Base-by-base conservation (phyloP, 2,797 vertebrate genomes). In the Phaenicophaeus curvirostris region DNA sequence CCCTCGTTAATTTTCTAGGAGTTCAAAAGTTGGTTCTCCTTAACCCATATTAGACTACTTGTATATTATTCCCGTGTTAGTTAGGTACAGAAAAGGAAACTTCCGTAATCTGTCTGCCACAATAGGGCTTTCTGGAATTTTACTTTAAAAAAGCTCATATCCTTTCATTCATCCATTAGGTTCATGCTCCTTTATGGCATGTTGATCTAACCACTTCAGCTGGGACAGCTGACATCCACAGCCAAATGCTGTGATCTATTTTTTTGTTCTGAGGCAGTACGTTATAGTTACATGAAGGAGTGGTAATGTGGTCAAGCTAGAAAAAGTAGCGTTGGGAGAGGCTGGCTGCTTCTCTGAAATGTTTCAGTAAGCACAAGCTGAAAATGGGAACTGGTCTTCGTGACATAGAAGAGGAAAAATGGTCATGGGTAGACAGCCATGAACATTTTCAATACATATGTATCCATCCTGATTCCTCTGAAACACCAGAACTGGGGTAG, bases 211-310 rank as follows among this genome's bases (percentile, higher is more conserved):
- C 66, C 90, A 81, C 85, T 95, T 95, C 69, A 92, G 21, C 61
- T 66, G 27, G 46, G 80, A 83, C 77, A 87, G 76, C 90, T 96
- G 95, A 94, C 81, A 93, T 81, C 57, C 61, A 92, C 78, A 90
- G 69, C 75, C 93, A 92, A 93, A 44, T 46, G 35, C 48, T 94
- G 62, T 54, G 74, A 79, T 86, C 62, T 87, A 39, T 17, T 66
- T 80, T 65, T 61, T 59, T 54, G 24, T 62, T 85, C 39, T 55
- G 63, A 93, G 68, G 61, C 46, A 74, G 61, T 42, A 94, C 91
- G 90, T 93, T 96, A 96, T 91, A 88, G 96, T 95, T 95, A 96
- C 85, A 58, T 63, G 75, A 69, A 91, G 86, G 84, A 78, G 55
- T 87, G 83, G 77, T 91, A 55, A 59, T 83, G 87, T 88, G 89